Evolutionary conservation across 2,888 invertebrate genomes (phyloP).

Genomic region (Bellardia bayeri): DNA sequence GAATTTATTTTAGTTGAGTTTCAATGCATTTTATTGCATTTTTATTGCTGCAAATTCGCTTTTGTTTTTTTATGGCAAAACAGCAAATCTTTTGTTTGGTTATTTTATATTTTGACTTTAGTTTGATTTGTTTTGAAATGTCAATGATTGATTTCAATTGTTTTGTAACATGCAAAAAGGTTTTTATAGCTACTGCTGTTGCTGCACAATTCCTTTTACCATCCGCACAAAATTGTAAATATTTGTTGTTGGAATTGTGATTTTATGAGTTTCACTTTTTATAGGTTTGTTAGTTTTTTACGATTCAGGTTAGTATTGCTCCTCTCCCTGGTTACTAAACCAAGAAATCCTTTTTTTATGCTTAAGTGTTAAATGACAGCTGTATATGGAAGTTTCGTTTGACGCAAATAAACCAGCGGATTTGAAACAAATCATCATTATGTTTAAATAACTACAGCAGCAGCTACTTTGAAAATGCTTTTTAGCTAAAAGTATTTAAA

Average conservation of each 20-base stretch:
- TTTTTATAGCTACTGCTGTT: constrained; percentile 54
- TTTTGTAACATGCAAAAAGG: constrained; percentile 70
- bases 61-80: constrained; percentile 32
- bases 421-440: constrained; percentile 44
- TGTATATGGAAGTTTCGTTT: constrained; percentile 41
- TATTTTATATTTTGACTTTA: constrained; percentile 61
- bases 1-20: constrained; percentile 48
- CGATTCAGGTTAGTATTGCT: constrained; percentile 54
- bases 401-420: background rate
- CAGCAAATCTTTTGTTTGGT: constrained; percentile 57
- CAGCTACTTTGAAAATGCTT: constrained; percentile 22
- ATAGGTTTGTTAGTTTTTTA: constrained; percentile 64
- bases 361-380: constrained; percentile 65
- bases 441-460: constrained; percentile 18
- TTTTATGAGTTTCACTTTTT: constrained; percentile 68
- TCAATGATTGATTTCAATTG: constrained; percentile 74
- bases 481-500: constrained; percentile 31
- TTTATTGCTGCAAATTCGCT: constrained; percentile 76
- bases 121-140: constrained; percentile 74
- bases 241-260: constrained; percentile 46
- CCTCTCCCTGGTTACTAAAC: background rate
- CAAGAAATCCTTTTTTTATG: constrained; percentile 26
- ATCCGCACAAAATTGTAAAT: background rate
- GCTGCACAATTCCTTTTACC: constrained; percentile 24
- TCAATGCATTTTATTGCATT: constrained; percentile 77